Base-by-base conservation (phyloP, 2,113 vertebrate species). In the Garra rufa region DNA sequence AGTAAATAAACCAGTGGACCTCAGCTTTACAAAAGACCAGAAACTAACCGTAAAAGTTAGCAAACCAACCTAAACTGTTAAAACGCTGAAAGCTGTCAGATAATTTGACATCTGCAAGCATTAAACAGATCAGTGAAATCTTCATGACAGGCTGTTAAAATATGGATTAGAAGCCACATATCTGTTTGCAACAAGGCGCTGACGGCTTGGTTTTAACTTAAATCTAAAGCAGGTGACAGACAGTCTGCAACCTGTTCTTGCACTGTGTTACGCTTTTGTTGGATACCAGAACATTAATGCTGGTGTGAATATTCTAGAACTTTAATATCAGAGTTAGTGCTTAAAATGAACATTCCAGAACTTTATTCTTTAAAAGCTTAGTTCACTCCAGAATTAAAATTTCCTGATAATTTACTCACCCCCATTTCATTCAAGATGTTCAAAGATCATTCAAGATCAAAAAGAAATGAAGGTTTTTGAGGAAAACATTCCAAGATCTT, bases 161-260 rank as follows among this genome's bases (percentile, higher is more conserved):
- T 69, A 70, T 9, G 13, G 19, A 81, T 70, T 70, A 34, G 83
- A 79, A 84, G 21, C 24, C 76, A 80, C 86, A 11, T 17, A 78
- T 79, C 11, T 50, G 61, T 67, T 48, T 17, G 21, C 30, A 52
- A 70, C 46, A 70, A 41, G 28, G 65, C 55, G 80, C 34, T 55
- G 80, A 82, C 9, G 46, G 30, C 65, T 17, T 82, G 65, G 70
- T 55, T 55, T 41, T 1, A 70, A 70, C 30, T 21, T 38, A 52
- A 82, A 82, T 82, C 63, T 55, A 82, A 82, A 82, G 46, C 79
- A 81, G 63, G 65, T 70, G 46, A 67, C 57, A 80, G 24, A 46
- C 26, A 61, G 52, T 41, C 34, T 41, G 52, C 41, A 79, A 79
- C 76, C 38, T 79, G 76, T 75, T 50, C 44, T 28, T 75, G 19